Conservation (phyloP, 2,888 invertebrate genomes). For the Bellardia pandia region DNA sequence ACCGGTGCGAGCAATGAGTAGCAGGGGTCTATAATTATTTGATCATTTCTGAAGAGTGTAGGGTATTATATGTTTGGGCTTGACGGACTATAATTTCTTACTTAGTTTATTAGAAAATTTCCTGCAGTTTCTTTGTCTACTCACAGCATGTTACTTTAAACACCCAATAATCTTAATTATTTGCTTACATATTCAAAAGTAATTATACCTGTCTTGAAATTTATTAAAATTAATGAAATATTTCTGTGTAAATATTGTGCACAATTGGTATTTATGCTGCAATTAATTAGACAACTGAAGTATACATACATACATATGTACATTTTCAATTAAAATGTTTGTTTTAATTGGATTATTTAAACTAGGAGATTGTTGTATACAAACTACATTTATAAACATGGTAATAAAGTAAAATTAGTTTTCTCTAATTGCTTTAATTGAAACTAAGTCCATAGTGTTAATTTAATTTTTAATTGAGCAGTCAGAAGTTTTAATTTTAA, state of each 20-base stretch:
- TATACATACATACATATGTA: not conserved
- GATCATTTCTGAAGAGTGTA: no score
- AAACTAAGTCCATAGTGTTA: not conserved
- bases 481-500: not conserved
- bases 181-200: not conserved
- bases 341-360: slow-evolving; percentile 34
- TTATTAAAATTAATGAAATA: not conserved
- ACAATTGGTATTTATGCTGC: not conserved
- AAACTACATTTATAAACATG: not conserved
- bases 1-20: no score
- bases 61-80: no score
- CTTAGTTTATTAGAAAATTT: no score
- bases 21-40: no score
- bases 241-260: not conserved
- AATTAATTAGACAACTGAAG: not conserved
- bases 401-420: not conserved
- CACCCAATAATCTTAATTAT: not conserved
- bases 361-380: not conserved
- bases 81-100: no score
- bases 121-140: no score
- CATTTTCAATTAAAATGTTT: slow-evolving; percentile 26
- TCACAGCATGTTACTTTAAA: no score
- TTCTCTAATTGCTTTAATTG: slow-evolving; percentile 21
- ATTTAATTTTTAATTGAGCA: not conserved
- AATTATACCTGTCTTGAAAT: not conserved